phyloP scores from a whole-genome alignment of 2,113 vertebrate genomes.

The Corynorhinus townsendii region DNA sequence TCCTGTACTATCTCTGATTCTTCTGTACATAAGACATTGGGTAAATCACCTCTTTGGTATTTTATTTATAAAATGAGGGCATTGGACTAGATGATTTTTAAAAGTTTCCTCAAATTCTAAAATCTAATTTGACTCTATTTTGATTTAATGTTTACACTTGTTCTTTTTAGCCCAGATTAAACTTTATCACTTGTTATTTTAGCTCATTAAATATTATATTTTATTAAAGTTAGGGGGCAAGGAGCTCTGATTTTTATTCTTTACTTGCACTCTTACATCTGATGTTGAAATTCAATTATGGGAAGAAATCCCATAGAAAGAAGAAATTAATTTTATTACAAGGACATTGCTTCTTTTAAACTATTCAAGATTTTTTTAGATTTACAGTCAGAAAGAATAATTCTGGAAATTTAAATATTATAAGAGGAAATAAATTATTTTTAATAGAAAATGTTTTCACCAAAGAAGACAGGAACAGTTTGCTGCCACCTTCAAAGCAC shows the following conservation, averaged over 20 bases:
- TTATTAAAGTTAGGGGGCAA: not conserved
- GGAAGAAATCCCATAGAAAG: conserved; percentile 11
- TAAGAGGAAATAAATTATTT: conserved; percentile 30
- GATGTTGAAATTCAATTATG: conserved; percentile 25
- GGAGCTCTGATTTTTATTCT: conserved; percentile 38
- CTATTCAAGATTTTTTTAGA: not conserved
- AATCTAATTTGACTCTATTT: conserved; percentile 16
- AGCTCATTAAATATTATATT: conserved; percentile 26
- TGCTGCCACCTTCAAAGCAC: not conserved
- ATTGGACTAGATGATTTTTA: not conserved
- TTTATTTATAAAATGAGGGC: conserved; percentile 27
- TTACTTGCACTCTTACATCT: not conserved
- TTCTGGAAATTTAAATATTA: conserved; percentile 16
- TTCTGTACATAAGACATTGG: not conserved
- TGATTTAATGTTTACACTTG: conserved; percentile 23
- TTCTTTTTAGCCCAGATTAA: not conserved
- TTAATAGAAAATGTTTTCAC: conserved; percentile 12
- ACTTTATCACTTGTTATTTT: not conserved
- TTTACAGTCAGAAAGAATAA: conserved; percentile 35
- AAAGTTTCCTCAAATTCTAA: conserved; percentile 27
- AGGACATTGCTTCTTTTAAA: not conserved
- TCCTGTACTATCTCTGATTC: not conserved
- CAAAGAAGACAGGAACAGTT: not conserved
- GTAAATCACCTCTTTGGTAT: not conserved
- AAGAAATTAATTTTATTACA: conserved; percentile 37